Conservation (phyloP, 2,113 vertebrate genomes). For the Spilogale gracilis region DNA sequence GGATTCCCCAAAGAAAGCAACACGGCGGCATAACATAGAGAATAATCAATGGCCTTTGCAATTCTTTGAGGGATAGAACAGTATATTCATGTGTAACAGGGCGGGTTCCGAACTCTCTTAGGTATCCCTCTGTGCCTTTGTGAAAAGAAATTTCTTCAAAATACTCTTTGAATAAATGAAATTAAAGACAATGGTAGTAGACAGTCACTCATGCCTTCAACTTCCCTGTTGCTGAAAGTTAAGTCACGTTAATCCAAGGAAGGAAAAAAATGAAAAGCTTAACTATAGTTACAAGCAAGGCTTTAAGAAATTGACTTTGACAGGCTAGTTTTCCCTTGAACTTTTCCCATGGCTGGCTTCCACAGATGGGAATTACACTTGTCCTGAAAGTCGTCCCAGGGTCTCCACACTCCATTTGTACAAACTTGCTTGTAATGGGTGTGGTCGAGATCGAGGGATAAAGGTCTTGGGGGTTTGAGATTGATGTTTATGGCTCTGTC, state of each 20-base stretch:
- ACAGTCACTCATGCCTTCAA: not conserved
- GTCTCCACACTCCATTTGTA: not conserved
- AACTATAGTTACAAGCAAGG: not conserved
- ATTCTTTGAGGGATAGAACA: not conserved
- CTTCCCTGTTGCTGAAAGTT: not conserved
- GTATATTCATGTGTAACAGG: not conserved
- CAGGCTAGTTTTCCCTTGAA: slow-evolving; percentile 53
- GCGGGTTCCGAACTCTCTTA: not conserved
- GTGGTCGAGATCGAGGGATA: slow-evolving; percentile 26
- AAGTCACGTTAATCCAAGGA: not conserved
- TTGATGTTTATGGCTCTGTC: slow-evolving; percentile 66
- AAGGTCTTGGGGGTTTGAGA: slow-evolving; percentile 45
- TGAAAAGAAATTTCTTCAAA: not conserved
- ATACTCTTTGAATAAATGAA: not conserved
- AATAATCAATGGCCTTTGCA: not conserved
- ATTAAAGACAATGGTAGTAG: not conserved
- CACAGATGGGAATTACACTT: not conserved
- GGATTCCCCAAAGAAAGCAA: not conserved
- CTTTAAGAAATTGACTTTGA: not conserved
- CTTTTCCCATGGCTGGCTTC: slow-evolving; percentile 32
- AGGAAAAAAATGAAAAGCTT: not conserved
- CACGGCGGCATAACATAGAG: accelerated
- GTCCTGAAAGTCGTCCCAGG: not conserved
- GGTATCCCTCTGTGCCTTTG: not conserved
- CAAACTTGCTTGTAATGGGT: not conserved